These are phyloP conservation scores for Pagetopsis macropterus DNA, from an alignment of 2,797 vertebrate genomes.

Conservation along the genomic window DNA sequence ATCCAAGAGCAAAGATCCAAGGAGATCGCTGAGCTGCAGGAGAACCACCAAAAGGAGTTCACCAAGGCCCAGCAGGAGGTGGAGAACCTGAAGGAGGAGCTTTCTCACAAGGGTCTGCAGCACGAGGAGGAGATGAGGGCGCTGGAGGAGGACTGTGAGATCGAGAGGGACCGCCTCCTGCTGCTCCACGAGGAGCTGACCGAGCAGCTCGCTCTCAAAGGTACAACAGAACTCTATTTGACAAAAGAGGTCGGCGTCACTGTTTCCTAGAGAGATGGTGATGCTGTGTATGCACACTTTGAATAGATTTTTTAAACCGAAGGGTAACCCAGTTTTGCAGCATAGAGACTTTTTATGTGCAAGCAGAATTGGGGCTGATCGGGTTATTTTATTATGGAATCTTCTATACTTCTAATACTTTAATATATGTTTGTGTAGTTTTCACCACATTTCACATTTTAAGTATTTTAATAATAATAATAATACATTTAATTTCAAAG, in stretches of 20 bases:
- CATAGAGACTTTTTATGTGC: neutral
- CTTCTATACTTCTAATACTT: neutral
- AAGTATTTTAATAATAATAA: too few species aligned
- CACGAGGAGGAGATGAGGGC: constrained; percentile 88
- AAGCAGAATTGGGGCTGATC: neutral
- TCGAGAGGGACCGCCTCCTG: constrained; percentile 85
- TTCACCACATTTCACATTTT: neutral
- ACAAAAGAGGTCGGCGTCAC: neutral
- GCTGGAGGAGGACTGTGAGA: constrained; percentile 85
- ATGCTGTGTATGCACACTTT: neutral
- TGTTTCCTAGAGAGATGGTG: neutral
- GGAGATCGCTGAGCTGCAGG: constrained; percentile 80
- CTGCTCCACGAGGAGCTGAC: constrained; percentile 83
- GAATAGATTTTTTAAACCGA: neutral
- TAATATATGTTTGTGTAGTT: neutral
- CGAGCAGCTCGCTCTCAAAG: constrained; percentile 83
- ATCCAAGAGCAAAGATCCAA: constrained; percentile 74
- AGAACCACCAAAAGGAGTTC: constrained; percentile 82
- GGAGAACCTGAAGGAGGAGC: constrained; percentile 86
- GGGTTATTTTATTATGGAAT: neutral
- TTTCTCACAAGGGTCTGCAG: constrained; percentile 77
- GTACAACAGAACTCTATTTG: constrained; percentile 46
- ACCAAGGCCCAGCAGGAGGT: constrained; percentile 85
- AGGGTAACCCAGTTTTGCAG: neutral
- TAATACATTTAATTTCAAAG: too few species aligned